Evolutionary conservation across 2,113 vertebrate species (phyloP), one percentile per base, ranked within the genome.

Genomic region (Argyrosomus japonicus): DNA sequence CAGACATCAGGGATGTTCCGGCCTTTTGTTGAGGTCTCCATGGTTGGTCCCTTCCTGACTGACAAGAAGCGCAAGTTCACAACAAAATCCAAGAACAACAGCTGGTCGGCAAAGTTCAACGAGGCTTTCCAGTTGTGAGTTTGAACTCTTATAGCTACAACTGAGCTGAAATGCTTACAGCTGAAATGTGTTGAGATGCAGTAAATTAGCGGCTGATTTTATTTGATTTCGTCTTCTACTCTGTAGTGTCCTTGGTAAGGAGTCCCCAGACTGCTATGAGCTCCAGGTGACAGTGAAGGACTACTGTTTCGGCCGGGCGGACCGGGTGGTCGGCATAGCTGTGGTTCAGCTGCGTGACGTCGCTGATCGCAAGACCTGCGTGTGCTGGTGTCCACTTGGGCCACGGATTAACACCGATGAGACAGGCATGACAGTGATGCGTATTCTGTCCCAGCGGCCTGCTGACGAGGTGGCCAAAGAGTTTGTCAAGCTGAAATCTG

Each of bases 81-180:
- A 79, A 99, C 98, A 23, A 99, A 99, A 79, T 99, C 98, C 19
- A 99, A 99, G 93, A 99, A 97, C 95, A 99, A 99, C 96, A 96
- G 96, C 94, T 99, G 98, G 98, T 94, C 96, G 3, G 97, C 98
- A 0, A 99, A 98, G 78, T 99, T 98, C 96, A 99, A 97, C 40
- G 98, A 99, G 93, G 95, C 97, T 0, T 99, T 99, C 92, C 97
- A 98, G 89, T 99, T 99, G 98, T 99, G 69, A 92, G 93, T 89
- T 13, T 5, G 3, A 65, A 21, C 45, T 27, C 12, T 17, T 10
- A 8, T 9, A 4, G 0, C 27, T 3, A 0, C n/a, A 45, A 27
- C 17, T 43, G 7, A 25, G 23, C 25, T 56, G 14, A 21, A 48
- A 5, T 21, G 23, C 36, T 40, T 40, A 40, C 36, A 40, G 36